These are phyloP conservation scores for Mycalesis mineus DNA, from an alignment of 2,888 invertebrate genomes.

Conservation along the genomic window DNA sequence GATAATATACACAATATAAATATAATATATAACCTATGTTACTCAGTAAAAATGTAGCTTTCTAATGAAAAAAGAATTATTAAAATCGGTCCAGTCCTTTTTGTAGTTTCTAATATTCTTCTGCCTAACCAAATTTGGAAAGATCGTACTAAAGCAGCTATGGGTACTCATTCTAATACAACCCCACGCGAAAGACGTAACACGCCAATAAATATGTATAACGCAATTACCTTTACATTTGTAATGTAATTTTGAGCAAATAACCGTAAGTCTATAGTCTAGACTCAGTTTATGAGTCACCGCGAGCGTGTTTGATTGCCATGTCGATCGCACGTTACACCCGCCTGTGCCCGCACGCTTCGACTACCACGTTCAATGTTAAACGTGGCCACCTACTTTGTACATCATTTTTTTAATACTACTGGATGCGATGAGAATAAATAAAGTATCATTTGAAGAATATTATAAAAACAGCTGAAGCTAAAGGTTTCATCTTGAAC, in stretches of 20 bases:
- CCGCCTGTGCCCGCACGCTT: conserved; percentile 44
- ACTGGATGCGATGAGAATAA: not conserved
- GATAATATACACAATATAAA: too few relatives aligned
- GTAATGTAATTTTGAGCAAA: conserved; percentile 5
- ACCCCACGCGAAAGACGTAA: not conserved
- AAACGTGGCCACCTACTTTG: conserved; percentile 24
- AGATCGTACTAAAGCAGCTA: too few relatives aligned
- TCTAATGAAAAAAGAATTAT: too few relatives aligned
- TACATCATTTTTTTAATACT: not conserved
- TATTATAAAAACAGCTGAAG: too few relatives aligned
- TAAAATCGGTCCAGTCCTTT: too few relatives aligned
- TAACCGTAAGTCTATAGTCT: conserved; percentile 13
- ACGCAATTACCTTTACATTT: conserved; percentile 8
- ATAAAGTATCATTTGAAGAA: too few relatives aligned
- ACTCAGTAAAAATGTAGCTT: too few relatives aligned
- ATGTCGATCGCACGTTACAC: conserved; percentile 52
- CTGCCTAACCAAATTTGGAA: too few relatives aligned
- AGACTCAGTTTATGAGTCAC: conserved; percentile 15
- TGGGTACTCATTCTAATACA: too few relatives aligned
- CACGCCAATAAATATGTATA: not conserved
- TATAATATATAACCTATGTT: too few relatives aligned
- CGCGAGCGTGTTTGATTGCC: conserved; percentile 34
- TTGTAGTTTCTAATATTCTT: too few relatives aligned
- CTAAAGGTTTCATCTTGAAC: too few relatives aligned
- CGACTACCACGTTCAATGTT: conserved; percentile 42